Conservation (phyloP, 2,888 invertebrate genomes). For the Operophtera brumata region DNA sequence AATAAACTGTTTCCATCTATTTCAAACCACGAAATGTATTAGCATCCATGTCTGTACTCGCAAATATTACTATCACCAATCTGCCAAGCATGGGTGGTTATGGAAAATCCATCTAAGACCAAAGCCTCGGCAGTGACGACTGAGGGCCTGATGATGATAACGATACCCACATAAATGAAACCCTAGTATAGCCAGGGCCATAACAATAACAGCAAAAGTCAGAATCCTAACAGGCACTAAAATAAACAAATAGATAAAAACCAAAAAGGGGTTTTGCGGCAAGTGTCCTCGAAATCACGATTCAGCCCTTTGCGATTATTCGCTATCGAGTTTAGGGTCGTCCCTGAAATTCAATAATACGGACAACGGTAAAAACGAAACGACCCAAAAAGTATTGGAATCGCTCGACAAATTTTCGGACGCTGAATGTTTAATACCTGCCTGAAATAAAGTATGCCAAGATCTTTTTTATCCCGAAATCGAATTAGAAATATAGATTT, state of each 20-base stretch:
- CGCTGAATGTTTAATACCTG: conserved; percentile 25
- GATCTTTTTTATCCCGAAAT: not conserved
- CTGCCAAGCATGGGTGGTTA: no score
- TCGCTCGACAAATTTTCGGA: conserved; percentile 28
- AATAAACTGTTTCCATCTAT: no score
- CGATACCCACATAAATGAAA: conserved; percentile 12
- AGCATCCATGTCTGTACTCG: no score
- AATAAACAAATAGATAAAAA: conserved; percentile 52
- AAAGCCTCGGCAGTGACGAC: no score
- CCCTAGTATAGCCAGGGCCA: conserved; percentile 12
- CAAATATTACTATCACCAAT: no score
- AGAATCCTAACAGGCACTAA: conserved; percentile 40
- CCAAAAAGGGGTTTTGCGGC: conserved; percentile 44
- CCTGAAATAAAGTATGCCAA: conserved; percentile 10
- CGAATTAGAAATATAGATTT: not conserved
- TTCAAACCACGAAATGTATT: no score
- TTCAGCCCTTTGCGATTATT: conserved; percentile 51
- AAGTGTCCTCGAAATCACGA: conserved; percentile 50
- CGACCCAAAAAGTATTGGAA: conserved; percentile 36
- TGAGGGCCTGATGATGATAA: no score
- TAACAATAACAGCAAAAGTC: conserved; percentile 36
- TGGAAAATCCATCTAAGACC: no score
- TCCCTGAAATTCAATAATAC: conserved; percentile 50
- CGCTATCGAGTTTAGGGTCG: conserved; percentile 42
- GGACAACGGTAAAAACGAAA: conserved; percentile 41